Conservation (phyloP, 2,113 vertebrate species). For the Sorex fumeus region DNA sequence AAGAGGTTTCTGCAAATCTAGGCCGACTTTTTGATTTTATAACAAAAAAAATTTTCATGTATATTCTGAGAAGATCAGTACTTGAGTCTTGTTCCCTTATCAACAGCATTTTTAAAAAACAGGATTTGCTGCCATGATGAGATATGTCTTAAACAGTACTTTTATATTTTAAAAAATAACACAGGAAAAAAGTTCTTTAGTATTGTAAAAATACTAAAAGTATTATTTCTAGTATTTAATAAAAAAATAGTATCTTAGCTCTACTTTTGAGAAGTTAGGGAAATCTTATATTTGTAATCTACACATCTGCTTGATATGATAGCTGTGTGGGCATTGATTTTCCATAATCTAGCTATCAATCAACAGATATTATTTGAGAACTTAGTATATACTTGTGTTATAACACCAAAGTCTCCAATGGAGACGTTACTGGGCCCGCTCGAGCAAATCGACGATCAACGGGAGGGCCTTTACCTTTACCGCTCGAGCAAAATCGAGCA, state of each 20-base stretch:
- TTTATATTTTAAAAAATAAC: slow-evolving; percentile 50
- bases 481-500: no score
- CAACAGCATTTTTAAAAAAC: slow-evolving; percentile 51
- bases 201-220: slow-evolving; percentile 31
- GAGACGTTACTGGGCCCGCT: no score
- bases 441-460: no score
- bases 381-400: slow-evolving; percentile 5
- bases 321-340: neutral
- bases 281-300: neutral
- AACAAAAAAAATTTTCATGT: slow-evolving; percentile 57
- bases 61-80: neutral
- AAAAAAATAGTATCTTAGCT: neutral
- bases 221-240: slow-evolving; percentile 35
- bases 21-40: slow-evolving; percentile 66
- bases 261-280: slow-evolving; percentile 5
- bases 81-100: slow-evolving; percentile 21
- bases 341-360: slow-evolving; percentile 36
- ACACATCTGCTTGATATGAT: neutral
- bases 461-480: no score
- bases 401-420: no score
- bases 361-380: slow-evolving; percentile 58
- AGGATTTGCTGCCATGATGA: slow-evolving; percentile 4
- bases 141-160: slow-evolving; percentile 34
- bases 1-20: slow-evolving; percentile 49
- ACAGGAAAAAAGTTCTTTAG: neutral